Evolutionary conservation across 2,888 invertebrate species (phyloP).

Genomic region (Cotesia congregata): DNA sequence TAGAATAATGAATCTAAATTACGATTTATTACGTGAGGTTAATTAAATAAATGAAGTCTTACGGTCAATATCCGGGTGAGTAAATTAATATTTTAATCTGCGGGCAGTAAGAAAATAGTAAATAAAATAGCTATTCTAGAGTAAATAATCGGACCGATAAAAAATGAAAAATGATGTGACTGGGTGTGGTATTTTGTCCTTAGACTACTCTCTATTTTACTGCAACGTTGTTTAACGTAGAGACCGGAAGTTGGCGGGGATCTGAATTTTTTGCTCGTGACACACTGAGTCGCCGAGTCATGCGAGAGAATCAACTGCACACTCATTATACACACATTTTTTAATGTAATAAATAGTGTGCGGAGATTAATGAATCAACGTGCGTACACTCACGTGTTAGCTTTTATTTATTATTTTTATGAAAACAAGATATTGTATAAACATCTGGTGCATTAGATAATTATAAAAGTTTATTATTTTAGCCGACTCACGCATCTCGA

Average conservation of each 20-base stretch:
- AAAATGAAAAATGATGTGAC: conserved; percentile 23
- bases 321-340: conserved; percentile 5
- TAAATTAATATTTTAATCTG: background rate
- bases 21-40: background rate
- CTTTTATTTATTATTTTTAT: background rate
- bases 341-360: conserved; percentile 3
- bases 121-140: conserved; percentile 2
- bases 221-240: conserved; percentile 13
- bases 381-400: conserved; percentile 12
- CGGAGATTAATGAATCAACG: conserved; percentile 1
- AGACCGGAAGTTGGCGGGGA: conserved; percentile 10
- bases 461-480: background rate
- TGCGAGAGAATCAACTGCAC: conserved; percentile 18
- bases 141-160: background rate
- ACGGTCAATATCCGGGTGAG: background rate
- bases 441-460: background rate
- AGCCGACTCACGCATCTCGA: too few species aligned
- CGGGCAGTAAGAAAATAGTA: conserved; percentile 13
- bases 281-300: conserved; percentile 21
- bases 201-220: conserved; percentile 1
- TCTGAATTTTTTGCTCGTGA: conserved; percentile 25
- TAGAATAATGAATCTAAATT: background rate
- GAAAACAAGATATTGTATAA: background rate
- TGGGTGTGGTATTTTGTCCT: conserved; percentile 22
- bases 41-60: background rate